phyloP scores from a whole-genome alignment of 2,888 invertebrate species.

The Electrophaes corylata region DNA sequence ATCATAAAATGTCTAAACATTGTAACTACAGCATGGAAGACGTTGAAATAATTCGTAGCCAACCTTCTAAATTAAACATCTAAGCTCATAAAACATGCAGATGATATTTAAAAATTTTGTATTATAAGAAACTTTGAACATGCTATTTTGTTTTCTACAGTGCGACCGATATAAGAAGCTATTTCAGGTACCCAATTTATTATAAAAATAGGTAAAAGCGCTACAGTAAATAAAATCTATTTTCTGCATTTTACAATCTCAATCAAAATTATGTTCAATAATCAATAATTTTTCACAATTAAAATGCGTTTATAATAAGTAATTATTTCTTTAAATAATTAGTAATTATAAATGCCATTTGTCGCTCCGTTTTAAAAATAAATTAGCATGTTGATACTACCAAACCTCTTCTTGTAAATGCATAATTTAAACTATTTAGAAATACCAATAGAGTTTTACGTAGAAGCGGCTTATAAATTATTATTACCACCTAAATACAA shows the following conservation, averaged over 20 bases:
- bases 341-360: neutral
- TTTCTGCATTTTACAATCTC: slow-evolving; percentile 15
- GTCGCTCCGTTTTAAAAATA: slow-evolving; percentile 33
- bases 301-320: neutral
- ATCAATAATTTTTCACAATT: neutral
- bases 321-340: slow-evolving; percentile 1
- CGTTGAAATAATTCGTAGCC: slow-evolving; percentile 83
- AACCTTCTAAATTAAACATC: slow-evolving; percentile 71
- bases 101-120: slow-evolving; percentile 35
- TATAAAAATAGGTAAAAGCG: slow-evolving; percentile 25
- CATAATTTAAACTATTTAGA: slow-evolving; percentile 34
- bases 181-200: slow-evolving; percentile 30
- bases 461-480: slow-evolving; percentile 37
- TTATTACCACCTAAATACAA: slow-evolving; percentile 29
- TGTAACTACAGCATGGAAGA: slow-evolving; percentile 72
- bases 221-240: slow-evolving; percentile 27
- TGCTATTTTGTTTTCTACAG: slow-evolving; percentile 38
- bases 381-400: slow-evolving; percentile 34
- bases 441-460: slow-evolving; percentile 35
- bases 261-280: neutral
- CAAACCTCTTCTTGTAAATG: slow-evolving; percentile 22
- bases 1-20: slow-evolving; percentile 40
- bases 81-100: slow-evolving; percentile 63
- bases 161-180: slow-evolving; percentile 29
- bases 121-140: slow-evolving; percentile 28